Conservation (phyloP, 2,797 vertebrate genomes). For the Lerista edwardsae region DNA sequence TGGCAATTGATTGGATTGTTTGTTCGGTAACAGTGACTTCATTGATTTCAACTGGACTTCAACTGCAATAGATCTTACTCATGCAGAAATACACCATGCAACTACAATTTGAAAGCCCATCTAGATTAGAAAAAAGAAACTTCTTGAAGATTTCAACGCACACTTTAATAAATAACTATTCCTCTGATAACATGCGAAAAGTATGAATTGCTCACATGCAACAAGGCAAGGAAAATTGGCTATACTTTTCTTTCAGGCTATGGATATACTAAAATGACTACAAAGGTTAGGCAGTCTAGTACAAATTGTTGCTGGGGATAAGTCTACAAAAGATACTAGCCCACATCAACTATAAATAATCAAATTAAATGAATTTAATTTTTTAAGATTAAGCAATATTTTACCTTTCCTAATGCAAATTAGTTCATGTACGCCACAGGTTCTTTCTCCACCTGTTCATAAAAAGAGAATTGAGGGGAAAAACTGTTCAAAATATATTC, state of each 20-base stretch:
- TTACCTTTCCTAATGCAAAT: constrained; percentile 99
- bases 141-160: constrained; percentile 5
- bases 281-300: neutral
- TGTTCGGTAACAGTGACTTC: neutral
- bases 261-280: neutral
- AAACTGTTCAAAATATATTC: constrained; percentile 12
- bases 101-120: neutral
- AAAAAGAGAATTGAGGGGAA: constrained; percentile 76
- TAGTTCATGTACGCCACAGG: constrained; percentile 97
- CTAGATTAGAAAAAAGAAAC: constrained; percentile 1
- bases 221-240: neutral
- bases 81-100: no score
- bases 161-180: neutral
- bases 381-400: constrained; percentile 47
- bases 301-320: constrained; percentile 6
- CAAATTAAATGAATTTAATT: constrained; percentile 14
- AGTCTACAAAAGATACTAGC: no score
- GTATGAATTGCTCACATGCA: neutral
- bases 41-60: no score
- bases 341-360: constrained; percentile 27
- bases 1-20: neutral
- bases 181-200: neutral
- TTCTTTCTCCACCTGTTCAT: constrained; percentile 92
- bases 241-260: neutral
- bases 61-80: no score